Base-by-base conservation (phyloP, 2,113 vertebrate species). In the Semnopithecus entellus region DNA sequence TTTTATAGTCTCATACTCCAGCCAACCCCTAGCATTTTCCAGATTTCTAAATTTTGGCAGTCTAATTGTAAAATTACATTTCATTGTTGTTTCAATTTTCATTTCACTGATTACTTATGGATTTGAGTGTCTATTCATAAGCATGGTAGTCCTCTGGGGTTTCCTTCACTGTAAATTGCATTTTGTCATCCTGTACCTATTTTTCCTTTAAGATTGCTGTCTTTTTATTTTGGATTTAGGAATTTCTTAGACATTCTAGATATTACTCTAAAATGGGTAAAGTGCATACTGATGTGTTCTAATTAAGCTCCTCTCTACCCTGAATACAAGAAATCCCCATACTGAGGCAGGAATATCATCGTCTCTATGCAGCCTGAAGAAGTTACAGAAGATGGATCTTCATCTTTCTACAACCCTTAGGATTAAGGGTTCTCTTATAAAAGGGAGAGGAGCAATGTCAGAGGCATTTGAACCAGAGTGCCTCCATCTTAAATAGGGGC, bases 1-100 rank as follows among this genome's bases (percentile, higher is more conserved):
- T 84, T 14, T 81, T 23, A 70, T 13, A 66, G 40, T 75, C 16
- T 90, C 27, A 64, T 12, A 88, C 10, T 3, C n/a, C 18, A 94
- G 66, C 38, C 38, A 79, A 79, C 18, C 43, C 13, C 78, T 70
- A 38, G 59, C 50, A 82, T 92, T 90, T 68, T 72, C 52, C 45
- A 87, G 38, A 7, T 83, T 95, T 92, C 75, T 94, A 50, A 91
- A 64, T 87, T 32, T 96, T 85, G 66, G 5, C 57, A 85, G n/a
- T 64, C 30, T 57, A 43, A 75, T 57, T 70, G 32, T 84, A 70
- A 84, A 85, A 17, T 66, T 96, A 43, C 12, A 45, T 84, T 57
- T 88, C n/a, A 43, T 25, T 40, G 27, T 64, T 89, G 50, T 68
- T 64, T 92, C 72, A 48, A 61, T 76, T 86, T 94, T 90, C 14